phyloP scores from a whole-genome alignment of 2,888 invertebrate genomes.

The Willowsia nigromaculata region DNA sequence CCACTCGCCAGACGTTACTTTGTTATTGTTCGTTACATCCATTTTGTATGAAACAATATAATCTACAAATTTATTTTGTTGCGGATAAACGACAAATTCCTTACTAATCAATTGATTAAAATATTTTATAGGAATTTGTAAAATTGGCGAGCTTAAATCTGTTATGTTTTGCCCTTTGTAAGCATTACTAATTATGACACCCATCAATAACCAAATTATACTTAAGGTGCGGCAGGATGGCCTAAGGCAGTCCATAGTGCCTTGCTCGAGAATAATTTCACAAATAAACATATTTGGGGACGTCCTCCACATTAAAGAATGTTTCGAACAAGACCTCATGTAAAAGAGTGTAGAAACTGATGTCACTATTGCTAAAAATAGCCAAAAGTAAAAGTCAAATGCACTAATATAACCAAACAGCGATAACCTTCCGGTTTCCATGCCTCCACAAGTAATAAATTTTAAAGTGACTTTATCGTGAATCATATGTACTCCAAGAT shows the following conservation, averaged over 20 bases:
- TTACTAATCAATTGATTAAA: not conserved
- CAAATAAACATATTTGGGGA: not conserved
- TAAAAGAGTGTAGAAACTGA: not conserved
- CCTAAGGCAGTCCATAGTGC: not conserved
- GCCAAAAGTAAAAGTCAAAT: not conserved
- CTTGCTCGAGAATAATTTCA: not conserved
- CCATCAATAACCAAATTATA: not conserved
- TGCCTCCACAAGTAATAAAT: not conserved
- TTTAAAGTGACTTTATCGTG: not conserved
- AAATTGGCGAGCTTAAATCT: not conserved
- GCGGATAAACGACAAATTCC: not conserved
- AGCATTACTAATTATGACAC: not conserved
- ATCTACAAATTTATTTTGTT: not conserved
- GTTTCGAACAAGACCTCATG: not conserved
- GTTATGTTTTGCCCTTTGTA: not conserved
- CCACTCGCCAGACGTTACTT: too few species aligned
- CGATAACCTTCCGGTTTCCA: not conserved
- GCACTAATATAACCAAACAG: not conserved
- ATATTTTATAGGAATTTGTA: not conserved
- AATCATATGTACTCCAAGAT: too few species aligned
- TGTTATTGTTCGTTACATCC: too few species aligned
- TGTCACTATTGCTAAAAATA: not conserved
- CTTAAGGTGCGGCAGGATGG: not conserved
- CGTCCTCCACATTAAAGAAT: not conserved
- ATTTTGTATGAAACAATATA: too few species aligned